Evolutionary conservation across 2,888 invertebrate genomes (phyloP).

Genomic region (Drosophila fungiperda): DNA sequence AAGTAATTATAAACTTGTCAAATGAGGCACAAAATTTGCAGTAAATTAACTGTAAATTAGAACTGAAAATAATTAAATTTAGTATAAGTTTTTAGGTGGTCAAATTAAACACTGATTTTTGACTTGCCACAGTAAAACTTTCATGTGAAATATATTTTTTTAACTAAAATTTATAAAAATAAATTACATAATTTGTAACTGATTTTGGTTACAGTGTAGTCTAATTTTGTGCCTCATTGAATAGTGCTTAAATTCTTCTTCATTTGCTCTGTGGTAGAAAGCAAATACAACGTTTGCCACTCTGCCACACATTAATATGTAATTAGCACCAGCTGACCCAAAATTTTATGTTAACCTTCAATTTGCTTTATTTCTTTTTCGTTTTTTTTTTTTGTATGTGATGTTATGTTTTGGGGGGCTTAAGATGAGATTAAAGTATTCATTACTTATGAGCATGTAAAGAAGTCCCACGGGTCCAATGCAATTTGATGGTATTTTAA

Average conservation of each 20-base stretch:
- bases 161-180: too few relatives aligned
- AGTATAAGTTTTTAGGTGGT: not conserved
- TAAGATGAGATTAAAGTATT: slow-evolving; percentile 33
- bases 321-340: slow-evolving; percentile 57
- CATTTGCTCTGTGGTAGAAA: not conserved
- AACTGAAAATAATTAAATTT: not conserved
- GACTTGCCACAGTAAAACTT: not conserved
- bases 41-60: too few relatives aligned
- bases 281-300: slow-evolving; percentile 1
- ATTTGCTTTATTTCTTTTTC: slow-evolving; percentile 1
- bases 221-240: not conserved
- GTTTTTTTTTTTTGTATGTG: not conserved
- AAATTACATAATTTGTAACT: not conserved
- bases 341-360: slow-evolving; percentile 31
- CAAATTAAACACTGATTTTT: not conserved
- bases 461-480: slow-evolving; percentile 62
- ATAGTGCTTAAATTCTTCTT: not conserved
- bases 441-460: slow-evolving; percentile 16
- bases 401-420: not conserved
- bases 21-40: not conserved
- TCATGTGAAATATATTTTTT: not conserved
- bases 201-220: not conserved
- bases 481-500: slow-evolving; percentile 74
- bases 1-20: not conserved
- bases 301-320: slow-evolving; percentile 51